Conservation (phyloP, 1,140 invertebrate species). For the Papilio dardanus region DNA sequence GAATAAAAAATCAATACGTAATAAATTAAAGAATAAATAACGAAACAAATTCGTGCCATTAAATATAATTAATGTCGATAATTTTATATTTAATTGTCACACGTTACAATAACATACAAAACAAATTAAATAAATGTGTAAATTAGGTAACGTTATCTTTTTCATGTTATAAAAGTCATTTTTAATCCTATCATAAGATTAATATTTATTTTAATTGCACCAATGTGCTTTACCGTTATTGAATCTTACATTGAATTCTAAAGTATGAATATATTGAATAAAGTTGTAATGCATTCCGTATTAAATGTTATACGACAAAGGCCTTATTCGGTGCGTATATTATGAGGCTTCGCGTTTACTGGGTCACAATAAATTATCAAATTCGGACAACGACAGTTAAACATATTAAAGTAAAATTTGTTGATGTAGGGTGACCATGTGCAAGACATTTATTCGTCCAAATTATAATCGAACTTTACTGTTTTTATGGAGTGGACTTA, state of each 20-base stretch:
- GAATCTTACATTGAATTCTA: constrained; percentile 10
- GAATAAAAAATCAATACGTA: neutral
- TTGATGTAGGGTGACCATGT: constrained; percentile 19
- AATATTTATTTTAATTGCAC: constrained; percentile 23
- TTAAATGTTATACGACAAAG: constrained; percentile 18
- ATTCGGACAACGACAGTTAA: constrained; percentile 35
- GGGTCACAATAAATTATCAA: constrained; percentile 35
- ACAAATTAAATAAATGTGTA: neutral
- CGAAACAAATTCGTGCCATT: neutral
- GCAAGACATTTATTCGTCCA: no score
- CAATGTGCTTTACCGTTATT: neutral
- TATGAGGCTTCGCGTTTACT: constrained; percentile 27
- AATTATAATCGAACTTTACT: neutral
- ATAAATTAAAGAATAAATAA: neutral
- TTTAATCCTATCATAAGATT: constrained; percentile 1
- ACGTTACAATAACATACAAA: neutral
- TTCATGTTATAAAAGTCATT: neutral
- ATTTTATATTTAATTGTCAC: neutral
- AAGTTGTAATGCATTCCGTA: constrained; percentile 25
- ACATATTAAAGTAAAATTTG: constrained; percentile 8
- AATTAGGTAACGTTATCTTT: constrained; percentile 1
- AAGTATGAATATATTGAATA: constrained; percentile 11
- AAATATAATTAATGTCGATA: neutral
- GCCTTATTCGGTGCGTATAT: constrained; percentile 27
- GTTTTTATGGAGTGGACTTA: no score